A percentile compares a stretch with the other conserved stretches of the same genome.
Conservation (phyloP, 2,797 vertebrate species). For the Helostoma temminkii region DNA sequence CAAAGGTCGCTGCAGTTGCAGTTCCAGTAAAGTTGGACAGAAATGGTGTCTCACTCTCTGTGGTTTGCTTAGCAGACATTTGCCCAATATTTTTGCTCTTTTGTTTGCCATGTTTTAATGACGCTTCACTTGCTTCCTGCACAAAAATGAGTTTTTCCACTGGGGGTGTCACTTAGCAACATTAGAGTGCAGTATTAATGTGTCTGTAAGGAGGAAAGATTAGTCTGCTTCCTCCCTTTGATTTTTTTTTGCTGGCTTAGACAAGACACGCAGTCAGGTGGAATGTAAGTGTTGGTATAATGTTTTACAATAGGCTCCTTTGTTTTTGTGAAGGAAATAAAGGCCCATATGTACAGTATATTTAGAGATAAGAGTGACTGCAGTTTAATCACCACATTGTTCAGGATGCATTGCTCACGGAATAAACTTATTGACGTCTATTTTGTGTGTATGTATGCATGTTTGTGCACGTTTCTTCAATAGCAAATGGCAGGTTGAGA, state of each 20-base stretch:
- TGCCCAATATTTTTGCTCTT: slow-evolving; percentile 62
- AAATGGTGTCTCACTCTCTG: slow-evolving; percentile 24
- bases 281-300: slow-evolving; percentile 69
- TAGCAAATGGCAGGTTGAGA: slow-evolving; percentile 51
- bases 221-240: slow-evolving; percentile 75
- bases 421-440: slow-evolving; percentile 41
- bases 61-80: slow-evolving; percentile 62
- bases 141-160: slow-evolving; percentile 79
- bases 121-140: slow-evolving; percentile 71
- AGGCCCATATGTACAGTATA: slow-evolving; percentile 44
- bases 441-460: slow-evolving; percentile 30
- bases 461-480: slow-evolving; percentile 29
- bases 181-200: slow-evolving; percentile 54
- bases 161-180: slow-evolving; percentile 73
- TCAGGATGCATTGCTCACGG: slow-evolving; percentile 57
- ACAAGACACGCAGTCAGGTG: slow-evolving; percentile 70
- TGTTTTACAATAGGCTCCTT: slow-evolving; percentile 55
- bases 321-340: slow-evolving; percentile 68
- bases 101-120: slow-evolving; percentile 78
- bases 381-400: slow-evolving; percentile 22
- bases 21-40: slow-evolving; percentile 28
- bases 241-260: slow-evolving; percentile 65
- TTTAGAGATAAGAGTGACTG: slow-evolving; percentile 56
- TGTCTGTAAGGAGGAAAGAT: slow-evolving; percentile 71
- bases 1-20: slow-evolving; percentile 1